phyloP scores from a whole-genome alignment of 2,113 vertebrate species.

The Hylia prasina region DNA sequence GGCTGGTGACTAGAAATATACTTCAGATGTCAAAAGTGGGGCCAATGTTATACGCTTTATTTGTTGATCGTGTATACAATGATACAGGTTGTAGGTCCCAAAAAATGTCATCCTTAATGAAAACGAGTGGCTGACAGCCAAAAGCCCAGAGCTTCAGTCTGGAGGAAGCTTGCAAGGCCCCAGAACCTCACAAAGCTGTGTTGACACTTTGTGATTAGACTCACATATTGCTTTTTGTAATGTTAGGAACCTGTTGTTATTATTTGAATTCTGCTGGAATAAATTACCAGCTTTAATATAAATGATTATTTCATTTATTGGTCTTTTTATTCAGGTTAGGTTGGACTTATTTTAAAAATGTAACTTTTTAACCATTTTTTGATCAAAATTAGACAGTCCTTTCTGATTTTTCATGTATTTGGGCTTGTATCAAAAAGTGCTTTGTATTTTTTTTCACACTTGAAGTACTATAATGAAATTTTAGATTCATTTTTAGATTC shows the following conservation, averaged over 20 bases:
- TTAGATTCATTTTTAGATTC: conserved; percentile 47
- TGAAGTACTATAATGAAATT: not conserved
- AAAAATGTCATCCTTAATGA: not conserved
- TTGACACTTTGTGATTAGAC: not conserved
- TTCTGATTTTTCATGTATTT: not conserved
- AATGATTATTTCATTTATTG: not conserved
- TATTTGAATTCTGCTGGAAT: not conserved
- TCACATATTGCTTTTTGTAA: not conserved
- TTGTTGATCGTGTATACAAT: not conserved
- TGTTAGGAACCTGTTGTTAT: not conserved
- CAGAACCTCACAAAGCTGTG: not conserved
- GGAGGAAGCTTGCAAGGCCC: not conserved
- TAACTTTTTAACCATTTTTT: not conserved
- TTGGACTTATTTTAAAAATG: not conserved
- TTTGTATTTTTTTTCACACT: not conserved
- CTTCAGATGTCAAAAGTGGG: not conserved
- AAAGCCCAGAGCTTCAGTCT: not conserved
- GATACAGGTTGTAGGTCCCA: not conserved
- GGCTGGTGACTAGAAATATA: not conserved
- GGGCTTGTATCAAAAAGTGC: not conserved
- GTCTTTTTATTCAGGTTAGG: not conserved
- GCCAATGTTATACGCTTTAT: not conserved
- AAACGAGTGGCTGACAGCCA: not conserved
- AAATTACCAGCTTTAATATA: not conserved
- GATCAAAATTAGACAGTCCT: not conserved